phyloP scores from a whole-genome alignment of 2,888 invertebrate genomes.

The Hypomecis punctinalis region DNA sequence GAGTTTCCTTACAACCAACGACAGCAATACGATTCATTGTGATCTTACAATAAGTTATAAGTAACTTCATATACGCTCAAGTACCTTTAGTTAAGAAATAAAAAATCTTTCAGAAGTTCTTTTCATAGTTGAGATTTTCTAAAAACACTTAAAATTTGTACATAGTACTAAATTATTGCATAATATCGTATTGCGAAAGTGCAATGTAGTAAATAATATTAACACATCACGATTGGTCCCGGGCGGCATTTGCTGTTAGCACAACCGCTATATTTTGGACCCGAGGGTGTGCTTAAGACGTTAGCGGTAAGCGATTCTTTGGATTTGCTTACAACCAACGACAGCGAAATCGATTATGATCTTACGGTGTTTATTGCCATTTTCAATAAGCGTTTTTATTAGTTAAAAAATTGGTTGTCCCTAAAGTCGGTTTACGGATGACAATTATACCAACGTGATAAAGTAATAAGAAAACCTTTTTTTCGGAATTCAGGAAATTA shows the following conservation, averaged over 20 bases:
- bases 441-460: no score
- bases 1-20: not conserved
- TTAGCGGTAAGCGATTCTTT: conserved; percentile 38
- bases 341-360: not conserved
- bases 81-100: no score
- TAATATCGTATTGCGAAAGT: conserved; percentile 64
- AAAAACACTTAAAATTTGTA: not conserved
- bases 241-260: conserved; percentile 72
- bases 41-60: no score
- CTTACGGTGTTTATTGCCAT: no score
- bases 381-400: no score
- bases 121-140: no score
- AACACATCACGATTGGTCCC: conserved; percentile 78
- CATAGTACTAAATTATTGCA: conserved; percentile 20
- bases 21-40: not conserved
- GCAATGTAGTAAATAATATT: conserved; percentile 75
- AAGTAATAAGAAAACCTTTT: no score
- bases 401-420: no score
- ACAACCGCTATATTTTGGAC: conserved; percentile 74
- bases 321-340: not conserved
- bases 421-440: no score
- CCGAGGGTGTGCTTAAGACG: conserved; percentile 31
- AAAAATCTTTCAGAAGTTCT: no score
- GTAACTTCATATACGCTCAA: no score
- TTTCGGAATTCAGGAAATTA: no score